phyloP scores from a whole-genome alignment of 37 sponge, comb jelly and placozoan species.

The Aplysina aerophoba region DNA sequence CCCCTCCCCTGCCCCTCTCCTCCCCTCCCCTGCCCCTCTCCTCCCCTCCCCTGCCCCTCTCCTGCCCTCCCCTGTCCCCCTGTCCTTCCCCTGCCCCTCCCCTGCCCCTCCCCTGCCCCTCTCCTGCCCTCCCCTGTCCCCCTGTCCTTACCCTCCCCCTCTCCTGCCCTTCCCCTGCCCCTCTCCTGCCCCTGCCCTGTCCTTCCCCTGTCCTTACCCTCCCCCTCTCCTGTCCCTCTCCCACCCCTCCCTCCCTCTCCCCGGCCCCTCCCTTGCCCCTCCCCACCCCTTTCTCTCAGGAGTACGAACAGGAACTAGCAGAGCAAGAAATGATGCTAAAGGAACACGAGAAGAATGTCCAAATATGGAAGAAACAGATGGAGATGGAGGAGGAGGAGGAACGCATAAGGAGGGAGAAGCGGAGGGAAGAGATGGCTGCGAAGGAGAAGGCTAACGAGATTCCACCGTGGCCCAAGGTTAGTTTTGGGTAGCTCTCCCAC shows the following conservation, averaged over 20 bases:
- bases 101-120: no score
- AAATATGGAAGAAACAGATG: slow-evolving; percentile 33
- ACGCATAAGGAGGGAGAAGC: neutral
- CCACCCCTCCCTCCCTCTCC: no score
- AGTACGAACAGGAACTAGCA: slow-evolving; percentile 59
- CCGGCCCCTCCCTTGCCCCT: no score
- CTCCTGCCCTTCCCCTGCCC: no score
- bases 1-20: no score
- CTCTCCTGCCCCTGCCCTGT: no score
- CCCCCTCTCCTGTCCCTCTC: no score
- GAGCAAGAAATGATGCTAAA: slow-evolving; percentile 66
- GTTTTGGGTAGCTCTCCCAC: neutral
- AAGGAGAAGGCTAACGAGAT: neutral
- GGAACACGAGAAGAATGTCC: slow-evolving; percentile 52
- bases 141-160: no score
- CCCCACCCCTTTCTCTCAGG: slow-evolving; percentile 22
- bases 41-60: no score
- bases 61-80: no score
- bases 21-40: no score
- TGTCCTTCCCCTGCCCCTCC: no score
- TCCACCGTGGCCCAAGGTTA: slow-evolving; percentile 29
- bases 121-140: neutral
- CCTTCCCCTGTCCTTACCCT: neutral
- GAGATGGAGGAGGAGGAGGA: slow-evolving; percentile 57
- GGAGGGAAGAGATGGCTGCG: slow-evolving; percentile 2